These are phyloP conservation scores for Zygothrica quintamaculata DNA, from an alignment of 2,888 invertebrate species.

Conservation along the genomic window DNA sequence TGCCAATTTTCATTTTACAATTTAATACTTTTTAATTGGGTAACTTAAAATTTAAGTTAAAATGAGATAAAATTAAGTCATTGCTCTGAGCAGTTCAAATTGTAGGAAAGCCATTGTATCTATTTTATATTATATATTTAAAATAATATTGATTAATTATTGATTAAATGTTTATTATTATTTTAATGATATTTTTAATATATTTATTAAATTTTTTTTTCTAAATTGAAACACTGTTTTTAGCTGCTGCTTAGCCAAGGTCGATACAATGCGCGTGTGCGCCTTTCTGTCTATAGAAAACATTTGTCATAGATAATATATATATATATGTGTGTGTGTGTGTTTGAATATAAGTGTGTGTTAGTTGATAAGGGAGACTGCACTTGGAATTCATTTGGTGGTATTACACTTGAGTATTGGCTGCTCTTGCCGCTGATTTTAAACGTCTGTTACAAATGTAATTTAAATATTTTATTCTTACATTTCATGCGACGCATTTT, in stretches of 20 bases:
- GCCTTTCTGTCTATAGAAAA: slow-evolving; percentile 12
- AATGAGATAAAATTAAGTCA: too few species aligned
- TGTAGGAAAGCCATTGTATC: too few species aligned
- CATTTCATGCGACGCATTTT: slow-evolving; percentile 31
- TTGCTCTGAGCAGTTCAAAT: too few species aligned
- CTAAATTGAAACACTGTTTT: neutral
- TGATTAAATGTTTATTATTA: too few species aligned
- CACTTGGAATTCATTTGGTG: slow-evolving; percentile 42
- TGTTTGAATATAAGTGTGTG: slow-evolving; percentile 26
- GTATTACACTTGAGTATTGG: slow-evolving; percentile 24
- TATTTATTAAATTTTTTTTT: neutral
- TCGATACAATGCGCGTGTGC: slow-evolving; percentile 44
- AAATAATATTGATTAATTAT: too few species aligned
- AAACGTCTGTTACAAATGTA: slow-evolving; percentile 57
- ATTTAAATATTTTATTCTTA: slow-evolving; percentile 56
- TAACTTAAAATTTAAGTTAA: too few species aligned
- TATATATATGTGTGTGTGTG: slow-evolving; percentile 20
- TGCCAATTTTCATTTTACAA: too few species aligned
- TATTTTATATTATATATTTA: too few species aligned
- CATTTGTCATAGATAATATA: neutral
- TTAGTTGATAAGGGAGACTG: slow-evolving; percentile 29
- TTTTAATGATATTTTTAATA: too few species aligned
- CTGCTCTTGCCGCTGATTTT: slow-evolving; percentile 18
- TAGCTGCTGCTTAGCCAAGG: neutral
- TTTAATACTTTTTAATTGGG: too few species aligned